A percentile compares a stretch with the other conserved stretches of the same genome.
Conservation (phyloP, 2,113 vertebrate genomes). For the Lichenostomus cassidix region DNA sequence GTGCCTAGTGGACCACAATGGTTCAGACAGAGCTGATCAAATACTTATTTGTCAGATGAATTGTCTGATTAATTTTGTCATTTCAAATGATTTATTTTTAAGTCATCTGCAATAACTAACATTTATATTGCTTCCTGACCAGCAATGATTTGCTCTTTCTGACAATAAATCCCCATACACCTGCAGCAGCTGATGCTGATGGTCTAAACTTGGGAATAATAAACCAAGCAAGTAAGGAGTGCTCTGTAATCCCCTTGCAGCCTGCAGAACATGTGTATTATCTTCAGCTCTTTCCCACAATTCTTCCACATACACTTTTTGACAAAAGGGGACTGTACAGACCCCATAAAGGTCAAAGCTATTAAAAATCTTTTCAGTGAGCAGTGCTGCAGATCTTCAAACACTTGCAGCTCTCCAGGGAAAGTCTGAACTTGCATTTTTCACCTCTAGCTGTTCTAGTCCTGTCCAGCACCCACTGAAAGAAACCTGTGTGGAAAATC, state of each 20-base stretch:
- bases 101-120: constrained; percentile 30
- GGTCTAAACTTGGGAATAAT: background rate
- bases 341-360: constrained; percentile 44
- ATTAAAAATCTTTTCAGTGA: constrained; percentile 47
- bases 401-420: background rate
- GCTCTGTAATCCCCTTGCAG: background rate
- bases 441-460: background rate
- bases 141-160: background rate
- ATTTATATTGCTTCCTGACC: constrained; percentile 9
- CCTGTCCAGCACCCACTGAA: background rate
- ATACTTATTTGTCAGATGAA: background rate
- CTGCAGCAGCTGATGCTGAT: background rate
- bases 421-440: background rate
- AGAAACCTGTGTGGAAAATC: background rate
- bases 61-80: constrained; percentile 10
- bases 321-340: constrained; percentile 14
- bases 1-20: background rate
- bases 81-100: constrained; percentile 42
- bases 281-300: background rate
- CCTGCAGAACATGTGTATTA: background rate
- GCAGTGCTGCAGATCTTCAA: constrained; percentile 2
- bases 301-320: constrained; percentile 5
- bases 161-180: background rate
- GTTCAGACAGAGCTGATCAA: background rate
- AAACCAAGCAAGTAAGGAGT: background rate